Base-by-base conservation (phyloP, 2,113 vertebrate genomes). In the Hippocampus barbouri region DNA sequence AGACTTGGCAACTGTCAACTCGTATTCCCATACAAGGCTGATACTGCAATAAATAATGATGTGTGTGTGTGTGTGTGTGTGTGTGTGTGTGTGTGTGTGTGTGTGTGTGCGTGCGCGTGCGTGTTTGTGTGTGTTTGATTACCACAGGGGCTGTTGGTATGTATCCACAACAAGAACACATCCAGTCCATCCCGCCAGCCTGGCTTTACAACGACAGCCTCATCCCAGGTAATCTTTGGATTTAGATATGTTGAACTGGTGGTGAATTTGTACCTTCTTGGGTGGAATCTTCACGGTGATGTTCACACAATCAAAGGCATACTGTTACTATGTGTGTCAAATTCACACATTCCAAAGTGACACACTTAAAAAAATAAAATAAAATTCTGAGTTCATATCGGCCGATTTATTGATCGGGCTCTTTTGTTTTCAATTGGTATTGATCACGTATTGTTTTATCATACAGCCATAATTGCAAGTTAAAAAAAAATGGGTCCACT, bases 121-220 rank as follows among this genome's bases (percentile, higher is more conserved):
- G n/a, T n/a, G n/a, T n/a, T n/a, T 71, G 40, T 69, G 59, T 54
- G 18, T 72, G 45, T 81, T 10, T 85, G 70, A 38, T 56, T 81
- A 41, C 77, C 70, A 78, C 81, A 87, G 80, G 89, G 94, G 96
- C 95, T 89, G 94, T 97, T 78, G 95, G 93, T 56, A 94, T 95
- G 27, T 98, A 95, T 81, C 94, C 95, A 71, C 89, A 95, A 57
- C 95, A 96, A 88, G 97, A 99, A 66, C 92, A 95, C 69, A 94
- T 96, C 76, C 96, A 96, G 87, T 92, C 95, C 45, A 91, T 97
- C 85, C 81, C 96, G 88, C 96, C 97, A 71, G 86, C 94, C 57
- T 99, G 97, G 97, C 89, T 98, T 88, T 98, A 95, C 91, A 98
- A 95, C 0, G 96, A 99, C 81, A 95, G 79, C 83, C 92, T 98